Evolutionary conservation across 1,140 invertebrate genomes (phyloP).

Genomic region (Drosophila bocki): DNA sequence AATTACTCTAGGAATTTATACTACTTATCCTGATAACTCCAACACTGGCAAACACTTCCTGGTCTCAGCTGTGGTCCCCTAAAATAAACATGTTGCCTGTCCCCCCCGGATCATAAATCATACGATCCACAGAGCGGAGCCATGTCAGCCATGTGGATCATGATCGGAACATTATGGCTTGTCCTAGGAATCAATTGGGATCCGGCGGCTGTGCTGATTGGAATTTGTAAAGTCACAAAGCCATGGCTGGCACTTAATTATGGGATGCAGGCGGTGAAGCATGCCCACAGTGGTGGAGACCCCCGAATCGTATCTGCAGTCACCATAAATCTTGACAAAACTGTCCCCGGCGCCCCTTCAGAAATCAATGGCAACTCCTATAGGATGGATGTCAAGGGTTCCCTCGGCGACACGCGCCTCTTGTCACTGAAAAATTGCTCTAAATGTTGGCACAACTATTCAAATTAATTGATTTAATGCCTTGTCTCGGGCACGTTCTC

Average conservation of each 20-base stretch:
- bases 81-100: constrained; percentile 29
- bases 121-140: constrained; percentile 41
- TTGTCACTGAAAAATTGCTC: constrained; percentile 73
- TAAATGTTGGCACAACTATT: constrained; percentile 80
- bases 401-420: constrained; percentile 22
- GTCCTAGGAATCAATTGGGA: constrained; percentile 50
- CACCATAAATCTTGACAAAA: constrained; percentile 66
- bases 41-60: constrained; percentile 5
- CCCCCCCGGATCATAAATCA: constrained; percentile 63
- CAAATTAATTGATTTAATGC: constrained; percentile 82
- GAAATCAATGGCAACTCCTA: constrained; percentile 15
- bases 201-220: constrained; percentile 55
- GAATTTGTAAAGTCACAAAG: constrained; percentile 80
- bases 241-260: constrained; percentile 81
- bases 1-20: too few relatives aligned
- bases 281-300: constrained; percentile 34
- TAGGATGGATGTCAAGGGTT: constrained; percentile 48
- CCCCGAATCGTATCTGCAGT: neutral
- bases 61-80: neutral
- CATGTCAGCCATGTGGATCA: constrained; percentile 37
- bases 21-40: neutral
- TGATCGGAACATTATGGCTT: constrained; percentile 49
- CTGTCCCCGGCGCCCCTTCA: constrained; percentile 1
- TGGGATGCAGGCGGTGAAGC: constrained; percentile 65
- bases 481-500: constrained; percentile 19